A percentile compares a stretch with the other conserved stretches of the same genome.
Conservation (phyloP, 2,113 vertebrate genomes). For the Pituophis catenifer region DNA sequence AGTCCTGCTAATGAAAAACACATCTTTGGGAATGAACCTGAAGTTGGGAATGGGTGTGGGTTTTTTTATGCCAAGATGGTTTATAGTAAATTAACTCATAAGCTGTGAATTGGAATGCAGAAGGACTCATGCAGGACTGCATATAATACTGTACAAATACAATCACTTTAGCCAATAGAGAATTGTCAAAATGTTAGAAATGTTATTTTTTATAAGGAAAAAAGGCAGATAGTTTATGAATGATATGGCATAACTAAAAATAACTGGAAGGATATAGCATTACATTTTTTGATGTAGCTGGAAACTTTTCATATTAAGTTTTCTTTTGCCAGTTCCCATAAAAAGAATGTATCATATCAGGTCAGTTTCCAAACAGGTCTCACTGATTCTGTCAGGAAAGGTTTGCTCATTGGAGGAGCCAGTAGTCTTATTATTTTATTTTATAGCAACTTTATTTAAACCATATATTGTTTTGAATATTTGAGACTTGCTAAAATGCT, state of each 20-base stretch:
- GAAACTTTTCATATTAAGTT: constrained; percentile 37
- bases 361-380: constrained; percentile 53
- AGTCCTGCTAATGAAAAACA: not conserved
- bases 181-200: not conserved
- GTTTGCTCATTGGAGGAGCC: constrained; percentile 13
- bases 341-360: constrained; percentile 46
- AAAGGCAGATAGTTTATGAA: not conserved
- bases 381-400: constrained; percentile 46
- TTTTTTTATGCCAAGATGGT: not conserved
- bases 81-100: constrained; percentile 8
- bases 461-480: not conserved
- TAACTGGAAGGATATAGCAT: not conserved
- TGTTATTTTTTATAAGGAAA: not conserved
- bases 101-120: not conserved
- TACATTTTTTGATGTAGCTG: constrained; percentile 44
- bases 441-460: not conserved
- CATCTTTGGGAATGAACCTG: not conserved
- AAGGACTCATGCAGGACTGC: not conserved
- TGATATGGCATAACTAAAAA: constrained; percentile 1
- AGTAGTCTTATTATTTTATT: constrained; percentile 10
- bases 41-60: not conserved
- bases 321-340: constrained; percentile 47
- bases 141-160: not conserved
- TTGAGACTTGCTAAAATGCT: not conserved
- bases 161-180: not conserved